Evolutionary conservation across 2,888 invertebrate species (phyloP).

Genomic region (Cremastinae sp.): DNA sequence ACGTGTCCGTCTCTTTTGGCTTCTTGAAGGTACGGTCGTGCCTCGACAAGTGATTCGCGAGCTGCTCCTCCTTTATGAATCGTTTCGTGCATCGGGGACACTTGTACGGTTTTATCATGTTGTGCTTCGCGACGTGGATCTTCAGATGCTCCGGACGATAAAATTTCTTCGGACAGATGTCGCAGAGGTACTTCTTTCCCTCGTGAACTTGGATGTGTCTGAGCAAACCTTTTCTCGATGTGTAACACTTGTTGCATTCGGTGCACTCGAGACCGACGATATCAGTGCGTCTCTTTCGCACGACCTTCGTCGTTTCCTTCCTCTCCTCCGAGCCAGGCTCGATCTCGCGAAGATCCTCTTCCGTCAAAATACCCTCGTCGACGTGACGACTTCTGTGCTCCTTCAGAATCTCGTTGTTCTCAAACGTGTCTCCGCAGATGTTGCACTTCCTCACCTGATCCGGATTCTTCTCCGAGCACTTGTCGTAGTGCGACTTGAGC

Average conservation of each 20-base stretch:
- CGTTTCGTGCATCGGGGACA: constrained; percentile 77
- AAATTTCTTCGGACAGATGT: constrained; percentile 79
- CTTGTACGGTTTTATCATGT: constrained; percentile 79
- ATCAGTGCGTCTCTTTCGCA: constrained; percentile 76
- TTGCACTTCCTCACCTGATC: constrained; percentile 79
- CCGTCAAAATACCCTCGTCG: constrained; percentile 77
- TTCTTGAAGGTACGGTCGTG: constrained; percentile 77
- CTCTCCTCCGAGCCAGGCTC: constrained; percentile 75
- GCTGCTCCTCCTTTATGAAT: constrained; percentile 78
- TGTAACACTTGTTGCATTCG: constrained; percentile 78
- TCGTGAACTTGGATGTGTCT: constrained; percentile 78
- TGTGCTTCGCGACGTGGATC: constrained; percentile 79
- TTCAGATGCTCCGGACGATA: constrained; percentile 78
- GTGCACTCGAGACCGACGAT: constrained; percentile 78
- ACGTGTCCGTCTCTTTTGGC: constrained; percentile 74
- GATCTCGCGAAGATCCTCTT: constrained; percentile 76
- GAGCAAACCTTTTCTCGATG: constrained; percentile 76
- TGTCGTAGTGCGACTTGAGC: constrained; percentile 78
- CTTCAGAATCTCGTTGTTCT: constrained; percentile 76
- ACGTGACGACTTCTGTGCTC: constrained; percentile 78
- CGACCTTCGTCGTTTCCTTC: constrained; percentile 72
- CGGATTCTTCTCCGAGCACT: constrained; percentile 79
- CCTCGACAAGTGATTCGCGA: constrained; percentile 76
- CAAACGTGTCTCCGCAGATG: constrained; percentile 78
- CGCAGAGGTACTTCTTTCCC: constrained; percentile 78